Conservation (phyloP, 2,797 vertebrate species). For the Platyrinchus mystaceus region DNA sequence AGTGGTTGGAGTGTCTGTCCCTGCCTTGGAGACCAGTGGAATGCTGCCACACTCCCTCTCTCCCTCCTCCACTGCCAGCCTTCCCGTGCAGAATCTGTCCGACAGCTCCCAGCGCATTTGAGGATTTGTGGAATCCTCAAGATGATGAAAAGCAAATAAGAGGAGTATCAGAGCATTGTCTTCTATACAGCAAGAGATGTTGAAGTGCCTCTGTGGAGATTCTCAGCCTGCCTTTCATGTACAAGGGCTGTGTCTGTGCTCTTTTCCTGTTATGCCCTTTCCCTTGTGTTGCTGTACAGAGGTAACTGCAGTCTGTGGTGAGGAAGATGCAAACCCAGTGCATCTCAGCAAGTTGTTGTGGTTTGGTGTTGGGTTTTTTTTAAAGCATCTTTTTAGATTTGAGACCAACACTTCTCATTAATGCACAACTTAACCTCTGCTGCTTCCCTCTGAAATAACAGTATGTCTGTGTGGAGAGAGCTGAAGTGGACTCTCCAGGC, state of each 20-base stretch:
- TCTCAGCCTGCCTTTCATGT: neutral
- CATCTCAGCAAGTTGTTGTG: neutral
- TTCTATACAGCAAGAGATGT: neutral
- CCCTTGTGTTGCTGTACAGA: neutral
- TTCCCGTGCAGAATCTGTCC: neutral
- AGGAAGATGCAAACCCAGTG: neutral
- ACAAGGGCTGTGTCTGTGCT: neutral
- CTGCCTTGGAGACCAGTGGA: neutral
- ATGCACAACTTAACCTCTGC: neutral
- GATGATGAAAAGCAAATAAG: slow-evolving; percentile 8
- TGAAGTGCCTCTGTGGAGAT: neutral
- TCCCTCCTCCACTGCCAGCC: neutral
- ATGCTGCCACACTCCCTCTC: neutral
- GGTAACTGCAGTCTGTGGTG: neutral
- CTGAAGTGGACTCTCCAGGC: neutral
- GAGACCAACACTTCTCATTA: neutral
- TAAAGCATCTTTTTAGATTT: neutral
- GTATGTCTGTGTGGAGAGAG: neutral
- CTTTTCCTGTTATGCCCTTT: neutral
- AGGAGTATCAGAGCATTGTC: neutral
- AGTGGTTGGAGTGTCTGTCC: neutral
- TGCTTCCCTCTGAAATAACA: neutral
- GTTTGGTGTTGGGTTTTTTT: neutral
- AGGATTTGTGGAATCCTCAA: neutral
- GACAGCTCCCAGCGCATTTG: neutral